Evolutionary conservation across 2,113 vertebrate genomes (phyloP).

Genomic region (Pseudorasbora parva): DNA sequence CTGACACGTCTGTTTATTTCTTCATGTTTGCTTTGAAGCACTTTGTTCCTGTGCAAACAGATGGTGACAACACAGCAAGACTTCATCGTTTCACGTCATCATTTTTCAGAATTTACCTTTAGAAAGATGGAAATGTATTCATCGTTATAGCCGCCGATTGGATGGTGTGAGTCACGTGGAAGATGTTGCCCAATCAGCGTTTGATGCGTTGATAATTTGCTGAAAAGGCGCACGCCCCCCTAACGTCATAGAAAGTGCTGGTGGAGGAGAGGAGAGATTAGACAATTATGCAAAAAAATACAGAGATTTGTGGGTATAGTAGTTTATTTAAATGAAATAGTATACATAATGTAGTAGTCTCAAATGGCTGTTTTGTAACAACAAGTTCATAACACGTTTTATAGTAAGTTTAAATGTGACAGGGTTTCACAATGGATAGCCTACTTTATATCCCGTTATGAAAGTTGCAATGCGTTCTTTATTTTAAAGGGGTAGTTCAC

Average conservation of each 20-base stretch:
- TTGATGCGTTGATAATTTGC: conserved; percentile 41
- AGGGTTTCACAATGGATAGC: not conserved
- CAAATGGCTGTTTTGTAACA: not conserved
- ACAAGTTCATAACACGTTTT: not conserved
- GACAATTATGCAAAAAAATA: conserved; percentile 2
- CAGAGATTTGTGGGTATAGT: conserved; percentile 33
- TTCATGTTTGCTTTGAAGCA: conserved; percentile 10
- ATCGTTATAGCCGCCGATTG: conserved; percentile 58
- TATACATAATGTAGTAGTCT: not conserved
- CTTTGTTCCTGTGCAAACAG: conserved; percentile 59
- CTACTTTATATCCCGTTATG: not conserved
- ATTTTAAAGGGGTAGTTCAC: not conserved
- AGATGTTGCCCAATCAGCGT: conserved; percentile 30
- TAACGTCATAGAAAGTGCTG: conserved; percentile 57
- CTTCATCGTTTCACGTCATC: conserved; percentile 66
- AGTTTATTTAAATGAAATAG: conserved; percentile 24
- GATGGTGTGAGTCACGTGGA: conserved; percentile 56
- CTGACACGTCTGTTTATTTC: conserved; percentile 37
- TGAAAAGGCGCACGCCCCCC: conserved; percentile 52
- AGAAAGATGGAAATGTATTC: conserved; percentile 37
- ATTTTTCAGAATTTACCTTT: conserved; percentile 42
- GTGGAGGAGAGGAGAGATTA: conserved; percentile 14
- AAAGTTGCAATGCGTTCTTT: not conserved
- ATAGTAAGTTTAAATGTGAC: not conserved
- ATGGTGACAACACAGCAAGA: conserved; percentile 69